Evolutionary conservation across 2,888 invertebrate genomes (phyloP).

Genomic region (Melieria omissa): DNA sequence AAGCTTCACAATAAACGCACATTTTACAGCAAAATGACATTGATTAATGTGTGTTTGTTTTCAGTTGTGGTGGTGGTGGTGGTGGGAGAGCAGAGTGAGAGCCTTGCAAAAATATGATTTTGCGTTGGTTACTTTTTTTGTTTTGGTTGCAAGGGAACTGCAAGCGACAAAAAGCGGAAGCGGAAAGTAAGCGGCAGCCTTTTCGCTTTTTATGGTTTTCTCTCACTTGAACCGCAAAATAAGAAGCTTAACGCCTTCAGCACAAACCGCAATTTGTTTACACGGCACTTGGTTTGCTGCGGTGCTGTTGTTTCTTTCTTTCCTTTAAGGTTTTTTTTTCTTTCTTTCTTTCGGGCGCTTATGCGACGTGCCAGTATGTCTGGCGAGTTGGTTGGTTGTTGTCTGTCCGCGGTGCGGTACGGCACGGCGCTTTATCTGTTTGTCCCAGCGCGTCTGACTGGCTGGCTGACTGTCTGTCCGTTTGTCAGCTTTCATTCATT

Average conservation of each 20-base stretch:
- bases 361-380: conserved; percentile 2
- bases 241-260: conserved; percentile 33
- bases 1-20: neutral
- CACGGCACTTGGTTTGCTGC: conserved; percentile 21
- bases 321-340: neutral
- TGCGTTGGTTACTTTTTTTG: neutral
- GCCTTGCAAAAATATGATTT: neutral
- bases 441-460: neutral
- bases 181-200: neutral
- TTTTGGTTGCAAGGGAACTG: neutral
- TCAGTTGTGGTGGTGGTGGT: neutral
- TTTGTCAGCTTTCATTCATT: neutral
- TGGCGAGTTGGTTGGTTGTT: neutral
- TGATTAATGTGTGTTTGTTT: conserved; percentile 37
- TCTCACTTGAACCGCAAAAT: conserved; percentile 24
- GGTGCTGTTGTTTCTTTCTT: neutral
- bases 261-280: conserved; percentile 33
- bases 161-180: neutral
- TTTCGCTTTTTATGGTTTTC: conserved; percentile 12
- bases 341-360: neutral
- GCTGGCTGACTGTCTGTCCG: neutral
- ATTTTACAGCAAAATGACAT: conserved; percentile 31
- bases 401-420: neutral
- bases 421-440: neutral
- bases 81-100: too few species aligned